Evolutionary conservation across 35 echinoderm and acorn worm genomes (phyloP), one percentile per base, ranked within the genome.

Genomic region (Heliocidaris erythrogramma): DNA sequence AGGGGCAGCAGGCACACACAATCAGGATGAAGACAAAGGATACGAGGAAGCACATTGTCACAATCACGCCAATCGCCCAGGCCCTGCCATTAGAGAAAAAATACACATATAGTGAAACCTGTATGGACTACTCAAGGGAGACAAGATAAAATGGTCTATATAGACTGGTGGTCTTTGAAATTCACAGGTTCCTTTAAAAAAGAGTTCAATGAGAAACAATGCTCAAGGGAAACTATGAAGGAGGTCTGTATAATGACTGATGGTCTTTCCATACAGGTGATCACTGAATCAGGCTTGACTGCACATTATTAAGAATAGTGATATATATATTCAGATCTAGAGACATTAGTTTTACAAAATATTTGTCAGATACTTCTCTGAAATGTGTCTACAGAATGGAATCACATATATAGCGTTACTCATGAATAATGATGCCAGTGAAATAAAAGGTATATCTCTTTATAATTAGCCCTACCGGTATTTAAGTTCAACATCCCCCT

Each of bases 1-100:
- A 92, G 4, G 91, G 91, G 30, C 91, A 92, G 49, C 91, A 92
- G 21, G 91, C 91, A 92, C 91, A 92, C 48, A 92, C 31, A 3
- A 92, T 92, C 31, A 92, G n/a, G 29, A 30, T 59, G 27, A 59
- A 49, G 48, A 59, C 48, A n/a, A 30, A 50, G 12, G 48, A 21
- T 18, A 92, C 16, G 29, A 92, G 9, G 29, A 92, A 48, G 49
- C 47, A 50, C 2, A 49, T 92, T 0, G 48, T 48, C 49, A 92
- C 91, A n/a, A 92, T 56, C 91, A 50, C 91, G 50, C 91, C 91
- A 50, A 92, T 48, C n/a, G 91, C 91, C 91, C 91, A 92, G 2
- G 91, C 32, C 50, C 91, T 92, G 49, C 47, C 10, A 92, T 12
- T 5, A n/a, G 91, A 92, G 48, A 92, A 89, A 42, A 48, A 10